Conservation (phyloP, 1,140 invertebrate genomes). For the Branchinecta lindahli region DNA sequence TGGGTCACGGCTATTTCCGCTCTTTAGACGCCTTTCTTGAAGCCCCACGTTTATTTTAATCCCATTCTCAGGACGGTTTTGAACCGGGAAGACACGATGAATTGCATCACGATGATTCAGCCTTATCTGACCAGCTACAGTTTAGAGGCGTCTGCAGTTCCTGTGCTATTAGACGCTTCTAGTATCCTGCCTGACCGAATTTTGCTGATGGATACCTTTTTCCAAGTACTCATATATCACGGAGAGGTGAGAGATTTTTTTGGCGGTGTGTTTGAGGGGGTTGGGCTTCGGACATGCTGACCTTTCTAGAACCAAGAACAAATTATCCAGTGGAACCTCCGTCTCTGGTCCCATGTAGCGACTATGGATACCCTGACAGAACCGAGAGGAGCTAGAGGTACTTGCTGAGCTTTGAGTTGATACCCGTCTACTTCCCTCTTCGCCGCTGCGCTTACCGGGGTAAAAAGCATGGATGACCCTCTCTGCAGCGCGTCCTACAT, state of each 20-base stretch:
- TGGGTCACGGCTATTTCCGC: too few relatives aligned
- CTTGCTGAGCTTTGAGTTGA: too few relatives aligned
- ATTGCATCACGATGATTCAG: slow-evolving; percentile 98
- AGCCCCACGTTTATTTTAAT: slow-evolving; percentile 21
- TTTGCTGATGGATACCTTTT: slow-evolving; percentile 98
- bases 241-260: slow-evolving; percentile 56
- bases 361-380: too few relatives aligned
- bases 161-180: slow-evolving; percentile 89
- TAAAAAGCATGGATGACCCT: too few relatives aligned
- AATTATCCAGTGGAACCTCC: not conserved
- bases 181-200: slow-evolving; percentile 95
- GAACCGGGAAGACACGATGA: slow-evolving; percentile 89
- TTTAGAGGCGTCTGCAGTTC: slow-evolving; percentile 92
- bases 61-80: slow-evolving; percentile 67
- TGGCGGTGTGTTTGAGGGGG: too few relatives aligned
- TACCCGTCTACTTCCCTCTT: too few relatives aligned
- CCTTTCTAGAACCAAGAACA: not conserved
- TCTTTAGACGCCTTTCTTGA: slow-evolving; percentile 16
- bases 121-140: slow-evolving; percentile 97
- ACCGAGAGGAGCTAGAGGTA: too few relatives aligned
- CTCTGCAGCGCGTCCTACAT: too few relatives aligned
- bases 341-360: too few relatives aligned
- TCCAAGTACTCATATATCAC: slow-evolving; percentile 98
- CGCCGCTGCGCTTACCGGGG: too few relatives aligned
- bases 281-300: slow-evolving; percentile 3